Evolutionary conservation across 35 echinoderm and acorn worm genomes (phyloP).

Genomic region (Ophiothrix spiculata): DNA sequence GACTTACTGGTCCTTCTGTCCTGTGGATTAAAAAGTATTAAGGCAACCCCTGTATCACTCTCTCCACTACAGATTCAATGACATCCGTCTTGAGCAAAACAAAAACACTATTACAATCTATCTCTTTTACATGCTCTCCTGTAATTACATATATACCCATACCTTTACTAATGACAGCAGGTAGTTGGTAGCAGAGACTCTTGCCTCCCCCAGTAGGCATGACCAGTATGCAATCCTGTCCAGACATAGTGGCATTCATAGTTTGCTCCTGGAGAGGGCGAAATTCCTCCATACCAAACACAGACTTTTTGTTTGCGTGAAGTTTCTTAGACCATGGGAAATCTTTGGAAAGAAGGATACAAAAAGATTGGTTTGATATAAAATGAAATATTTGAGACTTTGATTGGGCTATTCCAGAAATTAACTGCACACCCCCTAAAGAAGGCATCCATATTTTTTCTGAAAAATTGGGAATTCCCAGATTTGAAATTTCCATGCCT

Average conservation of each 20-base stretch:
- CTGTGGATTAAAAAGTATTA: no score
- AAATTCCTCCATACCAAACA: slow-evolving; percentile 65
- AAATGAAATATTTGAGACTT: no score
- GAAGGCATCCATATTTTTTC: no score
- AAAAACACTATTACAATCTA: neutral
- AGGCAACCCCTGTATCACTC: no score
- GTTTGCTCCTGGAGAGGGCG: slow-evolving; percentile 79
- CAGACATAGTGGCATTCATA: slow-evolving; percentile 80
- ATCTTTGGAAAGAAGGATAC: no score
- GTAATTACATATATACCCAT: neutral
- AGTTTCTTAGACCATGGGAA: slow-evolving; percentile 82
- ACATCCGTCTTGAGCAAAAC: neutral
- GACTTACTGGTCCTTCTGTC: no score
- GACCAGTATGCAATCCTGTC: slow-evolving; percentile 73
- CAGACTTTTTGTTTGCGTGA: slow-evolving; percentile 44
- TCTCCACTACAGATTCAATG: neutral
- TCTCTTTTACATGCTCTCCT: neutral
- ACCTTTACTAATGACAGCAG: slow-evolving; percentile 78
- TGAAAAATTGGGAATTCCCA: no score
- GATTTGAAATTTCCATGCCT: no score
- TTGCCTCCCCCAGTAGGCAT: slow-evolving; percentile 99
- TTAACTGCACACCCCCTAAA: no score
- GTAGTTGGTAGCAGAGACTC: slow-evolving; percentile 93
- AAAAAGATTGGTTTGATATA: no score
- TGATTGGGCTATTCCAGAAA: no score